These are phyloP conservation scores for Cichladusa arquata DNA, from an alignment of 2,113 vertebrate genomes.

Conservation along the genomic window DNA sequence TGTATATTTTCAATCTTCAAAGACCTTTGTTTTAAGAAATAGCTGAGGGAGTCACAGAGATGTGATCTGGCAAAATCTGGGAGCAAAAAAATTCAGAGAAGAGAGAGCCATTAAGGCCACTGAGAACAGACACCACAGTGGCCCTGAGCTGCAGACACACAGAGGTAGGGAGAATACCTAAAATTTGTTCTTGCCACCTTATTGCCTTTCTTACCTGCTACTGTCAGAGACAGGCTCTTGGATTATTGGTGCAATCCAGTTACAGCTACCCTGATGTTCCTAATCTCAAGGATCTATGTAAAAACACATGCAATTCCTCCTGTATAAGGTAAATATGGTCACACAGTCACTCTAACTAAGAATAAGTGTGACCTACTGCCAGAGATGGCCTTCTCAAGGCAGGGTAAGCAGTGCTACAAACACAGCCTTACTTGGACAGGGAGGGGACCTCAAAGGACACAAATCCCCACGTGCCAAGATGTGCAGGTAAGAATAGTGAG, in stretches of 20 bases:
- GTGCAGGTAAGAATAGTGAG: background rate
- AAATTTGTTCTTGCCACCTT: background rate
- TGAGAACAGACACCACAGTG: background rate
- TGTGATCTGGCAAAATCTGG: background rate
- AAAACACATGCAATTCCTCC: background rate
- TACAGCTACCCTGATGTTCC: background rate
- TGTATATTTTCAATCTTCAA: background rate
- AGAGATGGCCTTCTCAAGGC: background rate
- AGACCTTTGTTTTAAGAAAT: background rate
- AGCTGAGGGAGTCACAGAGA: background rate
- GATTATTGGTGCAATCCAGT: background rate
- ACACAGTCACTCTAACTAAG: background rate
- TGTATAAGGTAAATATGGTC: background rate
- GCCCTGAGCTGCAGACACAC: background rate
- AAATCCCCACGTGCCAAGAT: rapidly evolving
- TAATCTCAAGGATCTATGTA: background rate
- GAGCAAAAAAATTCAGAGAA: background rate
- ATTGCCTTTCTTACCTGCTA: background rate
- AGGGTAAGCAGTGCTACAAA: background rate
- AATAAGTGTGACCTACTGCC: background rate
- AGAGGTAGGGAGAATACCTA: background rate
- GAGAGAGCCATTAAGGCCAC: background rate
- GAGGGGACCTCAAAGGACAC: background rate
- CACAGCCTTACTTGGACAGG: background rate
- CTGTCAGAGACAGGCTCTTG: background rate